Evolutionary conservation across 2,797 vertebrate species (phyloP).

Genomic region (Smutsia gigantea): DNA sequence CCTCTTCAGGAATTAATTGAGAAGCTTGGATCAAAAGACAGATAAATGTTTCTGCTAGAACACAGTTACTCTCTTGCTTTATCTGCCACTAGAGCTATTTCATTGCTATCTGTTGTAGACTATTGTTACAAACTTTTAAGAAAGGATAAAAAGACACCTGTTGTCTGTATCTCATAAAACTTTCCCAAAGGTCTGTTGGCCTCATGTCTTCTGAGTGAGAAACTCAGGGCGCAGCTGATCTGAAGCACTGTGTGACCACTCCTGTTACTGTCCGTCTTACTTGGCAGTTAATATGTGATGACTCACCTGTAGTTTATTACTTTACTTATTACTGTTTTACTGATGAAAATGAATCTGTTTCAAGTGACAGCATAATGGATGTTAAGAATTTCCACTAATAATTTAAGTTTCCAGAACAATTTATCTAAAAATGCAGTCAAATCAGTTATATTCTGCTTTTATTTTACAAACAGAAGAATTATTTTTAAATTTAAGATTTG

Average conservation of each 20-base stretch:
- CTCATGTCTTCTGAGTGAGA: slow-evolving; percentile 29
- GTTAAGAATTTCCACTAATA: slow-evolving; percentile 59
- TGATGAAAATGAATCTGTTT: slow-evolving; percentile 55
- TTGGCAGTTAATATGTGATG: not conserved
- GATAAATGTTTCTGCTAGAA: slow-evolving; percentile 87
- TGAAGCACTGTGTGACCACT: slow-evolving; percentile 15
- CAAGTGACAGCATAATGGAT: slow-evolving; percentile 29
- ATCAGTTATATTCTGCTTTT: slow-evolving; percentile 61
- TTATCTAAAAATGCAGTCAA: slow-evolving; percentile 30
- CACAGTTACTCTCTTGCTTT: slow-evolving; percentile 64
- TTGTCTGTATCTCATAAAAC: slow-evolving; percentile 55
- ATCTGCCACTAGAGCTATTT: slow-evolving; percentile 71
- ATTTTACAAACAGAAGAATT: slow-evolving; percentile 56
- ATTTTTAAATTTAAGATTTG: slow-evolving; percentile 61
- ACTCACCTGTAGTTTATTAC: slow-evolving; percentile 29
- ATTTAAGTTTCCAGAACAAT: slow-evolving; percentile 61
- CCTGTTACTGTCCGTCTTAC: not conserved
- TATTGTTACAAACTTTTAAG: slow-evolving; percentile 59
- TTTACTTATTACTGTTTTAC: slow-evolving; percentile 39
- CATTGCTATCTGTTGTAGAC: slow-evolving; percentile 69
- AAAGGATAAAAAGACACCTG: slow-evolving; percentile 47
- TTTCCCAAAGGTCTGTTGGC: slow-evolving; percentile 66
- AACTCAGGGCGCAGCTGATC: not conserved
- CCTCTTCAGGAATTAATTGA: slow-evolving; percentile 98
- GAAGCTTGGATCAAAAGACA: slow-evolving; percentile 97